Evolutionary conservation across 2,797 vertebrate species (phyloP), one percentile per base, ranked within the genome.

Genomic region (Rhinogobio ventralis): DNA sequence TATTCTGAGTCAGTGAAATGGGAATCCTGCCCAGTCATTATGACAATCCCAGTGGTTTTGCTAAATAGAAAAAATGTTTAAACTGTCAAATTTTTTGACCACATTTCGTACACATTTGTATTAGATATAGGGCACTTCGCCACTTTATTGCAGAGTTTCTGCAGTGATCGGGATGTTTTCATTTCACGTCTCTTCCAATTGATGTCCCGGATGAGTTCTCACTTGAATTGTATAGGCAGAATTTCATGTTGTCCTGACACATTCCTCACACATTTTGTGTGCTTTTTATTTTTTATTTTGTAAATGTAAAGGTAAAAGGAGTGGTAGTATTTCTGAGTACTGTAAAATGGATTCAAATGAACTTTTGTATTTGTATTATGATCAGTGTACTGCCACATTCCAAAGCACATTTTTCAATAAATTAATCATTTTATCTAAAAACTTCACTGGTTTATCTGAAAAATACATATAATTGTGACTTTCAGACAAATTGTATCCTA

Each of bases 81-180:
- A 83, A 76, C 17, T n/a, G 49, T 19, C 57, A 3, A n/a, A 3
- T 68, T 76, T 84, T 79, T 67, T 71, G 42, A 17, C 14, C 7
- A 64, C 69, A 66, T 85, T 86, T 88, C 85, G 8, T 7, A 78
- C 68, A 68, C 55, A 42, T 86, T 78, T 91, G 51, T 87, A 84
- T 25, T n/a, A 39, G 20, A 39, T 51, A 73, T 90, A 85, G 51
- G 82, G 89, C 93, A 94, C 93, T 85, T 67, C 17, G 90, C 83
- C 93, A 94, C 93, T 95, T 95, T 94, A 95, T 89, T 87, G 36
- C 77, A 67, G 88, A 71, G 87, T 79, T 45, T 77, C 79, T 77
- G 67, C 64, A 46, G 71, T 36, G 82, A 85, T 88, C 69, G 28
- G 79, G 82, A 89, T 79, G 19, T 72, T 86, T 73, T 13, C n/a